Conservation (phyloP, 2,797 vertebrate genomes). For the Fratercula arctica region DNA sequence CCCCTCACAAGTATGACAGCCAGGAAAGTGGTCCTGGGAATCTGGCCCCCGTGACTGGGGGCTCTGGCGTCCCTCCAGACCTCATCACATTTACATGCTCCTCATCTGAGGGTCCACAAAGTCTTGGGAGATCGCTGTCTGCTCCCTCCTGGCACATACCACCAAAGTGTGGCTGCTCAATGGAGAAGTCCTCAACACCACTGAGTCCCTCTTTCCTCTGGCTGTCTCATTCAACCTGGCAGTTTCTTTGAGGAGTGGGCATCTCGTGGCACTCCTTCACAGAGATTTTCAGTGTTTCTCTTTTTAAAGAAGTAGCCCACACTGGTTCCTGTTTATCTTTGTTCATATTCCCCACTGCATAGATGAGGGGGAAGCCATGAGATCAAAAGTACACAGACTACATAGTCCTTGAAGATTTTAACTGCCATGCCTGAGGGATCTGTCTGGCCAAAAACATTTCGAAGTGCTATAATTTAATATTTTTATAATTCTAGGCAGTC, state of each 20-base stretch:
- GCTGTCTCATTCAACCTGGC: background rate
- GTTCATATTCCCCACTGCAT: background rate
- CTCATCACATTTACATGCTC: background rate
- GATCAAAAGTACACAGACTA: background rate
- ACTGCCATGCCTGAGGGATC: background rate
- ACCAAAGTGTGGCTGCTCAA: rapidly evolving
- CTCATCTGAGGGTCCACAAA: background rate
- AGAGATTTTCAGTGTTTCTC: background rate
- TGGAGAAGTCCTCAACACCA: background rate
- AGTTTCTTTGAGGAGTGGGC: background rate
- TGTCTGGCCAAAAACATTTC: background rate
- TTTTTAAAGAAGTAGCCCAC: background rate
- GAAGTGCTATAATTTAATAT: background rate
- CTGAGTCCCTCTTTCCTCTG: background rate
- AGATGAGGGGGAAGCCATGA: background rate
- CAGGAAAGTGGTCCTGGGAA: background rate
- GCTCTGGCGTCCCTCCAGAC: background rate
- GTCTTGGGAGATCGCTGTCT: background rate
- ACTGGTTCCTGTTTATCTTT: background rate
- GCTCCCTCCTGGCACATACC: background rate
- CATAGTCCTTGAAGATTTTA: background rate
- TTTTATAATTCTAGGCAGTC: background rate
- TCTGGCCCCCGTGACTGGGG: too few relatives aligned
- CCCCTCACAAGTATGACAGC: background rate
- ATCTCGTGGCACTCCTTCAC: background rate